These are phyloP conservation scores for Pterois miles DNA, from an alignment of 2,797 vertebrate species.

Conservation along the genomic window DNA sequence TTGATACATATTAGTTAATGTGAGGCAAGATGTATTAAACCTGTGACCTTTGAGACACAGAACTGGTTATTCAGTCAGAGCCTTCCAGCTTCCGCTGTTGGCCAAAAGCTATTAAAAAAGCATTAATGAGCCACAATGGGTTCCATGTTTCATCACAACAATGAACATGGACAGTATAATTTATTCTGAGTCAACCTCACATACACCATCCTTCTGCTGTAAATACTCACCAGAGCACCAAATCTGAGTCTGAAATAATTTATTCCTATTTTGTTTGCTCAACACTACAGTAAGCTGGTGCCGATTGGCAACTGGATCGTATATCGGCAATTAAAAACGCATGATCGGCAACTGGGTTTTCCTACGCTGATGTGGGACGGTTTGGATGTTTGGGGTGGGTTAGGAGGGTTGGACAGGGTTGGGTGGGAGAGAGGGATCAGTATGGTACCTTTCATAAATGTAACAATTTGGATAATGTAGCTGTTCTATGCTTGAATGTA, in stretches of 20 bases:
- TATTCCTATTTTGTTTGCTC: neutral
- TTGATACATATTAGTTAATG: slow-evolving; percentile 3
- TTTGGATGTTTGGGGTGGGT: too few species aligned
- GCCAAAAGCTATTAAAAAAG: slow-evolving; percentile 1
- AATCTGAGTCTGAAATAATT: neutral
- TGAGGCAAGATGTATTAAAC: slow-evolving; percentile 11
- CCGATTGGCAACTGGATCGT: too few species aligned
- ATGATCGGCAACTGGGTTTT: too few species aligned
- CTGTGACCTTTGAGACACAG: slow-evolving; percentile 11
- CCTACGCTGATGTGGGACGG: too few species aligned
- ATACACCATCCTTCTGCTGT: neutral
- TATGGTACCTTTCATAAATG: too few species aligned
- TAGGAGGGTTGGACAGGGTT: too few species aligned
- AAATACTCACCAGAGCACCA: neutral
- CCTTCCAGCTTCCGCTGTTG: neutral
- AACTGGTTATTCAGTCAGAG: neutral
- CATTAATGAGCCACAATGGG: slow-evolving; percentile 4
- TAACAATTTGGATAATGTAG: too few species aligned
- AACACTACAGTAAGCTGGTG: neutral
- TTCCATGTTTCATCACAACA: neutral
- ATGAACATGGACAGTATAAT: neutral
- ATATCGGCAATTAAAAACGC: too few species aligned
- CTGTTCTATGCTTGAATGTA: too few species aligned
- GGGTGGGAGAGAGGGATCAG: too few species aligned
- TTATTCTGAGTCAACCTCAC: neutral